Evolutionary conservation across 2,797 vertebrate genomes (phyloP).

Genomic region (Sebastes diploproa): DNA sequence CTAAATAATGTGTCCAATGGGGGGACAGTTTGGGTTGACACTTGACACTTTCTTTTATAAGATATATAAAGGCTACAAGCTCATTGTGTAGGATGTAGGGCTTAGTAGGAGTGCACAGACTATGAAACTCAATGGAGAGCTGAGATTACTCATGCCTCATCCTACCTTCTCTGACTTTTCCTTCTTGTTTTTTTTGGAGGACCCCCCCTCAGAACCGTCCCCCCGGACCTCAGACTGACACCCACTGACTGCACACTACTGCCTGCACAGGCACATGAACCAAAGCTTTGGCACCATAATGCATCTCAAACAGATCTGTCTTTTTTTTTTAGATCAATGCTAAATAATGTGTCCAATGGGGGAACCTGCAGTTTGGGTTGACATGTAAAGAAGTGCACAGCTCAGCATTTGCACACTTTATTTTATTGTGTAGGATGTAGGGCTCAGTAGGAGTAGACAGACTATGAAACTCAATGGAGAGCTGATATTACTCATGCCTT

Average conservation of each 20-base stretch:
- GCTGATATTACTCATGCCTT: slow-evolving; percentile 34
- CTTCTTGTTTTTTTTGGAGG: too few species aligned
- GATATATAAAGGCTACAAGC: background rate
- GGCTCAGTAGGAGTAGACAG: background rate
- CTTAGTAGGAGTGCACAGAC: background rate
- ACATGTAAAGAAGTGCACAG: background rate
- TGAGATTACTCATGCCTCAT: too few species aligned
- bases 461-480: slow-evolving; percentile 5
- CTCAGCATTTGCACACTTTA: slow-evolving; percentile 3
- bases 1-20: background rate
- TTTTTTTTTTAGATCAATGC: background rate
- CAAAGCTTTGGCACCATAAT: background rate
- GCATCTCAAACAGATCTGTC: background rate
- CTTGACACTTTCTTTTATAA: background rate
- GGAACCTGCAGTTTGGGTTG: slow-evolving; percentile 4
- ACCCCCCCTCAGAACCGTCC: too few species aligned
- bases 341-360: background rate
- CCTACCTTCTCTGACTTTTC: too few species aligned
- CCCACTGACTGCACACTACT: too few species aligned
- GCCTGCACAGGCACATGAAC: too few species aligned
- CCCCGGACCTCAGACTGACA: too few species aligned
- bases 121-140: background rate
- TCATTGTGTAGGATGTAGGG: background rate
- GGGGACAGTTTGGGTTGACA: slow-evolving; percentile 1
- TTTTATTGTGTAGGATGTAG: background rate